Conservation (phyloP, 2,797 vertebrate genomes). For the Pantherophis alleghaniensis region DNA sequence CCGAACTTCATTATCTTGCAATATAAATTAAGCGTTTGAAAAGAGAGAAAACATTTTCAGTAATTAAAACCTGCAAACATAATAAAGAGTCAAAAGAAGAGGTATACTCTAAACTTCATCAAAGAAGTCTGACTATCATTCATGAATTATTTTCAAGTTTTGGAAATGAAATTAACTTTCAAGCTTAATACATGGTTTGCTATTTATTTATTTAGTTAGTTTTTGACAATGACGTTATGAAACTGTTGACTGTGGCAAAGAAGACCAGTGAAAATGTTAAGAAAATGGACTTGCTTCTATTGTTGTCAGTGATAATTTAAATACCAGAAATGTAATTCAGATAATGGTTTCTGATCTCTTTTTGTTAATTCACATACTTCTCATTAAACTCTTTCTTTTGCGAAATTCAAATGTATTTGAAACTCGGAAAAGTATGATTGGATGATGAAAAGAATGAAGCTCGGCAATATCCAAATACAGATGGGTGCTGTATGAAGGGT, state of each 20-base stretch:
- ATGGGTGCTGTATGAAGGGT: not conserved
- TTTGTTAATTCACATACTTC: not conserved
- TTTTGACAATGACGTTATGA: constrained; percentile 58
- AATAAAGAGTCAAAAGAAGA: constrained; percentile 41
- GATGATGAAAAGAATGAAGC: not conserved
- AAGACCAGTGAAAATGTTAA: constrained; percentile 54
- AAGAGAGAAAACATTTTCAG: constrained; percentile 58
- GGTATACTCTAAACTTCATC: constrained; percentile 52
- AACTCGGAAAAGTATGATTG: not conserved
- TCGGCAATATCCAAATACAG: not conserved
- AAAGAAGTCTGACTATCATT: constrained; percentile 51
- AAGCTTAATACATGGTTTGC: constrained; percentile 54
- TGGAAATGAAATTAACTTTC: constrained; percentile 57
- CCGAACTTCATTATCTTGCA: constrained; percentile 34
- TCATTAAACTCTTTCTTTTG: not conserved
- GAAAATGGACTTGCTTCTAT: constrained; percentile 15
- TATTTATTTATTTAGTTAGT: constrained; percentile 41
- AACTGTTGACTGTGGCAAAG: constrained; percentile 55
- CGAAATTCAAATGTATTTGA: not conserved
- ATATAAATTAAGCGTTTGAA: constrained; percentile 53
- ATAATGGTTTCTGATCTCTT: constrained; percentile 22
- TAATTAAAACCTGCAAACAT: constrained; percentile 21
- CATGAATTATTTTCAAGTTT: constrained; percentile 60
- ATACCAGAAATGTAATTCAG: constrained; percentile 54
- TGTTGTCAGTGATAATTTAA: constrained; percentile 57